Conservation (phyloP, 2,888 invertebrate genomes). For the Cetonia aurata region DNA sequence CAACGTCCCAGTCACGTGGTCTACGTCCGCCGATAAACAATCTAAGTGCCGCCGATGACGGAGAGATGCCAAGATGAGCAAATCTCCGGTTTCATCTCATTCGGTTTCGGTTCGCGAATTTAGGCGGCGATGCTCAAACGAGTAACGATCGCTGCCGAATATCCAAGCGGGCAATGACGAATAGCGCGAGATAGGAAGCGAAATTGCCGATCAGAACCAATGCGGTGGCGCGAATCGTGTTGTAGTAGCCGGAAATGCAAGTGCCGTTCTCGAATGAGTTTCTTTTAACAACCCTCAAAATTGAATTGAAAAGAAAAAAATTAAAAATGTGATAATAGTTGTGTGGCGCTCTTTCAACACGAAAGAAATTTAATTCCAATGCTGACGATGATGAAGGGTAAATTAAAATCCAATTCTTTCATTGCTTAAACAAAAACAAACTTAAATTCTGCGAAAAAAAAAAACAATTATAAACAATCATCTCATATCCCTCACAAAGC, state of each 20-base stretch:
- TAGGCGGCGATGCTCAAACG: not conserved
- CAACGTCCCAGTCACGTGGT: slow-evolving; percentile 28
- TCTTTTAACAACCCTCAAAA: not conserved
- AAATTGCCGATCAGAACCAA: not conserved
- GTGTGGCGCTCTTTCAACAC: not conserved
- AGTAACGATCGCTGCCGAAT: slow-evolving; percentile 7
- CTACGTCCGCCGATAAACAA: slow-evolving; percentile 28
- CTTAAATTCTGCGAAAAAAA: too few species aligned
- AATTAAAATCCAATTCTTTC: not conserved
- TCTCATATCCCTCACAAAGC: too few species aligned
- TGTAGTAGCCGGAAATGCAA: slow-evolving; percentile 2
- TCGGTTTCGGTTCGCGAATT: too few species aligned
- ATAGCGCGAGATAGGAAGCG: not conserved
- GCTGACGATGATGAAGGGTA: slow-evolving; percentile 19
- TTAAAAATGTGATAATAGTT: slow-evolving; percentile 21
- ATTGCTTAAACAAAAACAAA: not conserved
- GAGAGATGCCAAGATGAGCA: not conserved
- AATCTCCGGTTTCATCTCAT: too few species aligned
- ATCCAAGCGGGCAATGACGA: slow-evolving; percentile 11
- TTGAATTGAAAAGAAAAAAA: not conserved
- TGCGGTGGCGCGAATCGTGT: not conserved
- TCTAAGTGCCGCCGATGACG: not conserved
- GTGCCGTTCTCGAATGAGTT: not conserved
- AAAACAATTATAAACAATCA: too few species aligned
- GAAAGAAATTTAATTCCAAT: not conserved